These are phyloP conservation scores for Opisthograptis luteolata DNA, from an alignment of 2,888 invertebrate species.

Conservation along the genomic window DNA sequence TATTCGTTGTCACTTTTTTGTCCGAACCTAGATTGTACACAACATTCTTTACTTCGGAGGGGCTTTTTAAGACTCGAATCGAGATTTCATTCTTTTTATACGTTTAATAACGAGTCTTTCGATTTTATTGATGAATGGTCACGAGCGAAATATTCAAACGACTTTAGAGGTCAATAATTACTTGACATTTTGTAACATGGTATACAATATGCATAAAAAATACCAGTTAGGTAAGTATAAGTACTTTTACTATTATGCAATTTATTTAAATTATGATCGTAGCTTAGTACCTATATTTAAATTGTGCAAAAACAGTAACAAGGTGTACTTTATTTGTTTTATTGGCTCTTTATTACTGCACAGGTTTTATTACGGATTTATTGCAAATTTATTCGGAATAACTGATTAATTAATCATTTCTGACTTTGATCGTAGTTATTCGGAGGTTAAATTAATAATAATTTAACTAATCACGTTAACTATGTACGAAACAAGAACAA, in stretches of 20 bases:
- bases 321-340: no score
- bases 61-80: slow-evolving; percentile 77
- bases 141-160: slow-evolving; percentile 67
- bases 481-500: not conserved
- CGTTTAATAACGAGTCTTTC: slow-evolving; percentile 74
- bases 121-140: slow-evolving; percentile 82
- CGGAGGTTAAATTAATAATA: no score
- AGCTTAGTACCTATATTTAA: no score
- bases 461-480: no score
- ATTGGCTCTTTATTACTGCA: no score
- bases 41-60: slow-evolving; percentile 84
- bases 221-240: slow-evolving; percentile 6
- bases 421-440: no score
- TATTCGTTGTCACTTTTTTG: slow-evolving; percentile 84
- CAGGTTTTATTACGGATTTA: no score
- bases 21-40: slow-evolving; percentile 82
- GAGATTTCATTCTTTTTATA: slow-evolving; percentile 79
- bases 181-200: slow-evolving; percentile 48
- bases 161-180: slow-evolving; percentile 65
- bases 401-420: no score
- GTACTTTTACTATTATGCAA: slow-evolving; percentile 23
- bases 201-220: slow-evolving; percentile 9
- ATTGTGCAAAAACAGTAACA: no score
- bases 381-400: no score
- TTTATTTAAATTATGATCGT: slow-evolving; percentile 7